These are phyloP conservation scores for Lordiphosa mommai DNA, from an alignment of 1,140 invertebrate genomes.

Conservation along the genomic window DNA sequence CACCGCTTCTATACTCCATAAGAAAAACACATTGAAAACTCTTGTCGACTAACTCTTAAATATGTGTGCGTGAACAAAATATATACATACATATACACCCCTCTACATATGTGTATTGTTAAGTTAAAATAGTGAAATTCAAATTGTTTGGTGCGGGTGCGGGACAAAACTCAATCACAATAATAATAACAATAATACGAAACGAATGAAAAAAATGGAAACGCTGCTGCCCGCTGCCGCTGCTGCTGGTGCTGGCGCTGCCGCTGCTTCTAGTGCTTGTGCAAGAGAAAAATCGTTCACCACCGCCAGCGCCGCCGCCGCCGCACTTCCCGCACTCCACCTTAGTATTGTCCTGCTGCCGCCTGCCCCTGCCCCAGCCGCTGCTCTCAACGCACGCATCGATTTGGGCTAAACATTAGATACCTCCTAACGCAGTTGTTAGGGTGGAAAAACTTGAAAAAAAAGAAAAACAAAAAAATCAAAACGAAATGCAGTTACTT, in stretches of 20 bases:
- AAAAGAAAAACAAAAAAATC: conserved; percentile 27
- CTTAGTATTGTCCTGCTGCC: conserved; percentile 24
- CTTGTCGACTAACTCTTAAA: conserved; percentile 30
- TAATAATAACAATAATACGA: conserved; percentile 5
- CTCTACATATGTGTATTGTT: neutral
- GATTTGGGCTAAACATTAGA: conserved; percentile 79
- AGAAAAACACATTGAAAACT: conserved; percentile 60
- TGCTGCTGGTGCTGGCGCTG: conserved; percentile 9
- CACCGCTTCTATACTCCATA: conserved; percentile 24
- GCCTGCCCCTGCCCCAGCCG: conserved; percentile 23
- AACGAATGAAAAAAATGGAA: conserved; percentile 11
- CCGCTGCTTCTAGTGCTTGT: conserved; percentile 23
- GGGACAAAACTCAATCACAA: neutral
- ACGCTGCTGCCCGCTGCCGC: conserved; percentile 10
- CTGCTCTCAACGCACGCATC: conserved; percentile 68
- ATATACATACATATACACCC: conserved; percentile 12
- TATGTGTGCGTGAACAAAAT: conserved; percentile 46
- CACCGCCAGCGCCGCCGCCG: conserved; percentile 9
- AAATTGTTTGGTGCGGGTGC: conserved; percentile 2
- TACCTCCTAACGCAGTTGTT: conserved; percentile 78
- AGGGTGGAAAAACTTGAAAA: conserved; percentile 69
- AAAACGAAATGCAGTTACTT: neutral
- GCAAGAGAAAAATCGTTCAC: conserved; percentile 57
- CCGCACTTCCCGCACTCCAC: conserved; percentile 4
- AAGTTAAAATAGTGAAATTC: conserved; percentile 29